Evolutionary conservation across 2,113 vertebrate genomes (phyloP), one percentile per base, ranked within the genome.

Genomic region (Zosterops hypoxanthus): DNA sequence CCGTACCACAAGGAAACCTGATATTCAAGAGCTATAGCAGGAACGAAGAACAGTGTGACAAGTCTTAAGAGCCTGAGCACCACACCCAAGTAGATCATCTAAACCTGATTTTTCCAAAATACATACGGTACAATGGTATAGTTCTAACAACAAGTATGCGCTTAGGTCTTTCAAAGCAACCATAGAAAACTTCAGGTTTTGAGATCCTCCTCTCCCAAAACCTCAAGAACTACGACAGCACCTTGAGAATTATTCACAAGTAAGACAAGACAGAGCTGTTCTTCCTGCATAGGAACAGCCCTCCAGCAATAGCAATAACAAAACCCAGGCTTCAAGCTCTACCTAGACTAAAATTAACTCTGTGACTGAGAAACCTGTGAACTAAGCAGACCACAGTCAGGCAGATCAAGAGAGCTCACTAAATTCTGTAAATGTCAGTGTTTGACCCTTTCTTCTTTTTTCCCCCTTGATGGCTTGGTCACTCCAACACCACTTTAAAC

Each of bases 21-120:
- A 87, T 59, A 82, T 16, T 72, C 70, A 82, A 76, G 57, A 79
- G n/a, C 52, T 71, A 34, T 5, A 56, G 70, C 71, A 94, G 81
- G 86, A 92, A 85, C 81, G 94, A 94, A 76, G 84, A 95, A 61
- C 42, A 11, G 78, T 12, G 33, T 55, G 63, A 92, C 89, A 90
- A 90, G 89, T n/a, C n/a, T 31, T 36, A 44, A 87, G 23, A 87
- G 57, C 36, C 59, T 68, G 60, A 56, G 55, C 34, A 72, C 85
- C 87, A 93, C 90, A 81, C 91, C 91, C 90, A 73, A 57, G 36
- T 0, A 86, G 31, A 59, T 60, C 0, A 89, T 28, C 26, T 61
- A 49, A 61, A 78, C 28, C 25, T 23, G 28, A 36, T 64, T 85
- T 82, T 52, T 75, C 21, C 47, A 79, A 47, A 91, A 69, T 23